Evolutionary conservation across 2,797 vertebrate genomes (phyloP).

Genomic region (Hyperoplus lanceolatus): DNA sequence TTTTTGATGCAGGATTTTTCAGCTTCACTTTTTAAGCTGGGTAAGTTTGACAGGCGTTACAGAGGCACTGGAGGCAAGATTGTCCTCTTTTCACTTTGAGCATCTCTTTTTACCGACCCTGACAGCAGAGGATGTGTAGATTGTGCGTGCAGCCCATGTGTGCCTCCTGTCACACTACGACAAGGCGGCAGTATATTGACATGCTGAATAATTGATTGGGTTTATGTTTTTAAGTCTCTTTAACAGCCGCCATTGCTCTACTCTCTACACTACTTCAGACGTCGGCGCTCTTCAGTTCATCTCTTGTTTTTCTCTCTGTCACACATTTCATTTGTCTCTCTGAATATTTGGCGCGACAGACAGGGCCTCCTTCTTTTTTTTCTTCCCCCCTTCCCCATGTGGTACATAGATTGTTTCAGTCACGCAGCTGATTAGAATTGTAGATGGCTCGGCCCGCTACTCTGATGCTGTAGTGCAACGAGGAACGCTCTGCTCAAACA

Average conservation of each 20-base stretch:
- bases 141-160: background rate
- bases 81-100: background rate
- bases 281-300: slow-evolving; percentile 42
- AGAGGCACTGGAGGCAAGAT: background rate
- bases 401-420: slow-evolving; percentile 71
- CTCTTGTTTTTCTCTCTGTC: slow-evolving; percentile 24
- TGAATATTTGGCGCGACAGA: slow-evolving; percentile 54
- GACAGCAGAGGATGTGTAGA: slow-evolving; percentile 12
- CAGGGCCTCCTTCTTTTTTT: slow-evolving; percentile 36
- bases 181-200: slow-evolving; percentile 28
- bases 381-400: slow-evolving; percentile 39
- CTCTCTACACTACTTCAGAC: slow-evolving; percentile 45
- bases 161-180: slow-evolving; percentile 18
- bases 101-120: slow-evolving; percentile 6
- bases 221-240: slow-evolving; percentile 49
- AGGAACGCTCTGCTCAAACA: slow-evolving; percentile 58
- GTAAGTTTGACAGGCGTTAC: background rate
- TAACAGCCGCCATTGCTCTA: slow-evolving; percentile 25
- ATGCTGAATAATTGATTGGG: slow-evolving; percentile 59
- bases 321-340: slow-evolving; percentile 52
- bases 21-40: background rate
- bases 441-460: slow-evolving; percentile 65
- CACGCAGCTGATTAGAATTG: slow-evolving; percentile 82
- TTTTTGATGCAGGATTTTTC: background rate
- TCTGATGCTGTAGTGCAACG: slow-evolving; percentile 48